phyloP scores from a whole-genome alignment of 1,140 invertebrate species.

The Frieseomelitta varia region DNA sequence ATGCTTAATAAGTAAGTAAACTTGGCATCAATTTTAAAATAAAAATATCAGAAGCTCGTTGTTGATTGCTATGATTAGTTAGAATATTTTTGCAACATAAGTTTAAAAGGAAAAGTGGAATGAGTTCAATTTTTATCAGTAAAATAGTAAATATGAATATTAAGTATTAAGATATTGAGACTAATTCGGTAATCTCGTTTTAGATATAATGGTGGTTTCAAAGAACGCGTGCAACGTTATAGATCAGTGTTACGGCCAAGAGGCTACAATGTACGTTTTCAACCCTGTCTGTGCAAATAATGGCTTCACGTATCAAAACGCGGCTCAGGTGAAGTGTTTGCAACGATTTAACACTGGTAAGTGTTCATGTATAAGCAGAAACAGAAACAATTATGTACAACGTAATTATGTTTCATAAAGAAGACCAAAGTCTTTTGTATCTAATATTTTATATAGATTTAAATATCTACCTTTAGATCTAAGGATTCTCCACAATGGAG shows the following conservation, averaged over 20 bases:
- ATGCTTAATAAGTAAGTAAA: too few relatives aligned
- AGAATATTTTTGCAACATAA: too few relatives aligned
- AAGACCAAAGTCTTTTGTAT: neutral
- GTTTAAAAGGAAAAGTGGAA: too few relatives aligned
- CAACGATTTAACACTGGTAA: slow-evolving; percentile 62
- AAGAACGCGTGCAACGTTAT: slow-evolving; percentile 43
- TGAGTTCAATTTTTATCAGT: too few relatives aligned
- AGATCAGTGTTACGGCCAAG: slow-evolving; percentile 31
- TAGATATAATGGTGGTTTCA: slow-evolving; percentile 53
- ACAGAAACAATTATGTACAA: neutral
- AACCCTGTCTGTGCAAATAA: slow-evolving; percentile 70
- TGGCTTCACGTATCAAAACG: slow-evolving; percentile 70
- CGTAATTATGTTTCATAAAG: neutral
- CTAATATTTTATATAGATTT: too few relatives aligned
- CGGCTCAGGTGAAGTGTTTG: slow-evolving; percentile 65
- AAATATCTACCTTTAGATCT: neutral
- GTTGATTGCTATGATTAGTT: too few relatives aligned
- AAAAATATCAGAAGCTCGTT: too few relatives aligned
- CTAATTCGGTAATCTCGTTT: neutral
- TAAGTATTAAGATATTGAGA: neutral
- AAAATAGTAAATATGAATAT: too few relatives aligned
- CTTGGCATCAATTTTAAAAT: too few relatives aligned
- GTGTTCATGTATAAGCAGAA: neutral
- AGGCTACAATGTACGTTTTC: slow-evolving; percentile 28
- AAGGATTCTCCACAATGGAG: slow-evolving; percentile 69